phyloP scores from a whole-genome alignment of 2,113 vertebrate genomes.

The Salvator merianae region DNA sequence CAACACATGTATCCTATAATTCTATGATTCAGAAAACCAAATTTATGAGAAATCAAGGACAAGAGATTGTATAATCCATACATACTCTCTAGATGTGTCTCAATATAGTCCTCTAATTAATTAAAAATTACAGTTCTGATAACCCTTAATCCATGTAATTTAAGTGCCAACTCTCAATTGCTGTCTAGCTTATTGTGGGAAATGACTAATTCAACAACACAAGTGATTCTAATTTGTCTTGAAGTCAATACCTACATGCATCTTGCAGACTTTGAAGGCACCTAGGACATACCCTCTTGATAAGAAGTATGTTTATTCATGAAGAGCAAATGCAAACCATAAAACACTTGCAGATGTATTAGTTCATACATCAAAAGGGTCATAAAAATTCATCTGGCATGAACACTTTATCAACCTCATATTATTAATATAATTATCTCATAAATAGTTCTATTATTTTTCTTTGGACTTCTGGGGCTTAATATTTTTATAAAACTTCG shows the following conservation, averaged over 20 bases:
- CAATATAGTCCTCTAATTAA: neutral
- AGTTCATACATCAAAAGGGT: neutral
- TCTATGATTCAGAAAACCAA: neutral
- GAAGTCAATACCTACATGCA: neutral
- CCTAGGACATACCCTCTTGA: neutral
- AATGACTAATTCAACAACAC: neutral
- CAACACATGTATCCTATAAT: no score
- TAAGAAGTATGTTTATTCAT: neutral
- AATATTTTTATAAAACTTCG: no score
- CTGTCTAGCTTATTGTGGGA: neutral
- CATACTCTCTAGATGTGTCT: neutral
- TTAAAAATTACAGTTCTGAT: neutral
- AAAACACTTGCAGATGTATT: neutral
- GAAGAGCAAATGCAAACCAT: neutral
- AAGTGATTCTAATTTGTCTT: accelerated
- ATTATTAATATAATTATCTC: no score
- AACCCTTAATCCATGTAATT: neutral
- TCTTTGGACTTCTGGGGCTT: no score
- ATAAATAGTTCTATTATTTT: no score
- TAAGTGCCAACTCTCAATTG: neutral
- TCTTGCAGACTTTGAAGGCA: neutral
- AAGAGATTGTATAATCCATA: neutral
- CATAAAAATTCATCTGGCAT: no score
- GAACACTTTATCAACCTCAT: no score
- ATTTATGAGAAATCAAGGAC: neutral